Conservation (phyloP, 2,797 vertebrate genomes). For the Oophaga sylvatica region DNA sequence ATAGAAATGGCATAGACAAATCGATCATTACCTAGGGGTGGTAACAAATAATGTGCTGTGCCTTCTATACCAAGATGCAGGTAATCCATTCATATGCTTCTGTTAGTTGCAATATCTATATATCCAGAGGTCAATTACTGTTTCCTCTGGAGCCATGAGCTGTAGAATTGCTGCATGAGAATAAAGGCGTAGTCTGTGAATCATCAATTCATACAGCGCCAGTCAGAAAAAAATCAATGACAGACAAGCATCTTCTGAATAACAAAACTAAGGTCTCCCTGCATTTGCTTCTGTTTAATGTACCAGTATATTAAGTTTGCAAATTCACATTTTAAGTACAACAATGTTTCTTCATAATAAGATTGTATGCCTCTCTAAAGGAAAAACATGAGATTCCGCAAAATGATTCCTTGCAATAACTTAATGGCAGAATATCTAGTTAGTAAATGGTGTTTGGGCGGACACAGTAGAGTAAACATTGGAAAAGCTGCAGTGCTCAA, state of each 20-base stretch:
- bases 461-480: no score
- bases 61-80: not conserved
- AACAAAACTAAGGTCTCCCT: slow-evolving; percentile 21
- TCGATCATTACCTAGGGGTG: not conserved
- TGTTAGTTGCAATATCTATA: not conserved
- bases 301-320: not conserved
- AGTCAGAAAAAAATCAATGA: slow-evolving; percentile 50
- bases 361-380: not conserved
- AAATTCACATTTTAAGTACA: not conserved
- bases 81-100: not conserved
- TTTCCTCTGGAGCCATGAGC: not conserved
- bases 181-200: not conserved
- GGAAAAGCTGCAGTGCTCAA: no score
- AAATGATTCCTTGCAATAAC: not conserved
- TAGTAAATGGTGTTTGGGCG: no score
- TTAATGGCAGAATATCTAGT: not conserved
- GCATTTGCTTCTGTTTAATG: slow-evolving; percentile 6
- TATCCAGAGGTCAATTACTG: not conserved
- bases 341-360: not conserved
- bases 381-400: not conserved
- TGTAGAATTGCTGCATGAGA: not conserved
- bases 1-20: not conserved
- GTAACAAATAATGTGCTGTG: not conserved
- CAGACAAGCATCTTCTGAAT: slow-evolving; percentile 25
- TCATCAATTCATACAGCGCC: slow-evolving; percentile 36